phyloP scores from a whole-genome alignment of 2,113 vertebrate genomes.

The Apistogramma diplotaenia region DNA sequence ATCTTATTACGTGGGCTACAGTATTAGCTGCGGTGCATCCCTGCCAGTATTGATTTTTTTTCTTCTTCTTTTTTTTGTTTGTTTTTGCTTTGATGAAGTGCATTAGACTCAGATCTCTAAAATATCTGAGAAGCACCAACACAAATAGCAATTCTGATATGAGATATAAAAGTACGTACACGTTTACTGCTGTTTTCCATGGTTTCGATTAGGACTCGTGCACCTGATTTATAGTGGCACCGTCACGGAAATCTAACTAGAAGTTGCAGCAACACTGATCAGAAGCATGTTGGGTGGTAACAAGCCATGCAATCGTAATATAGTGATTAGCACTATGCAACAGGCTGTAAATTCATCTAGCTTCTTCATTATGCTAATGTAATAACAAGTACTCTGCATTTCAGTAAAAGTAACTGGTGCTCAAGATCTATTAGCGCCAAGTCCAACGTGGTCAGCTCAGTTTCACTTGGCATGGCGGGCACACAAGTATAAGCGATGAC shows the following conservation, averaged over 20 bases:
- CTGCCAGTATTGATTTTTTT: conserved; percentile 60
- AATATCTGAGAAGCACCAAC: conserved; percentile 14
- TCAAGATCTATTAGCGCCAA: neutral
- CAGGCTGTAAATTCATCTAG: neutral
- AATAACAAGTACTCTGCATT: neutral
- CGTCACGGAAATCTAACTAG: neutral
- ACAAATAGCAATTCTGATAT: conserved; percentile 25
- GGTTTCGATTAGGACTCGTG: neutral
- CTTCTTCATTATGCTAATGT: neutral
- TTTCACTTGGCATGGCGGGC: neutral
- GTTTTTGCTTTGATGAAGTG: conserved; percentile 41
- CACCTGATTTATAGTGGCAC: neutral
- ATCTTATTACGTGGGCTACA: conserved; percentile 64
- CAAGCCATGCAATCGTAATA: neutral
- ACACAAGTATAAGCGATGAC: neutral
- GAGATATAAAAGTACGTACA: neutral
- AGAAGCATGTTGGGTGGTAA: neutral
- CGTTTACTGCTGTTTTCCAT: neutral
- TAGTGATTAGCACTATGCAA: neutral
- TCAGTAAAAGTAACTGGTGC: neutral
- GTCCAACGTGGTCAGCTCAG: neutral
- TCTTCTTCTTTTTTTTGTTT: neutral
- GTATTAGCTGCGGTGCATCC: conserved; percentile 25
- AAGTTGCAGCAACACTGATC: neutral
- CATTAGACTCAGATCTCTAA: conserved; percentile 5